phyloP scores from a whole-genome alignment of 2,888 invertebrate genomes.

The Drosophila testacea region DNA sequence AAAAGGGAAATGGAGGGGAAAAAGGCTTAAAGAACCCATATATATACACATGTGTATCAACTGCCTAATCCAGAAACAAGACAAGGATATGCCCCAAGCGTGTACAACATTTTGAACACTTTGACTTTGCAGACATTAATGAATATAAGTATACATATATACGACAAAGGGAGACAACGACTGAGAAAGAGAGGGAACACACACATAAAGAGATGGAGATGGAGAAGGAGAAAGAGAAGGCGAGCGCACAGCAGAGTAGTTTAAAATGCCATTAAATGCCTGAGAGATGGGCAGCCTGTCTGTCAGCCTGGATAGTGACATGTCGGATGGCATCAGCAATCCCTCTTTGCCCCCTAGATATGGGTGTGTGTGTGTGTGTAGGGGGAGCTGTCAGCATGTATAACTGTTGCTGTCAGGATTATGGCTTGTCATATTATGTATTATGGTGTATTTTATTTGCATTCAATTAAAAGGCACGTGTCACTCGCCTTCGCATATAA shows the following conservation, averaged over 20 bases:
- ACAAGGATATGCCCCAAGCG: constrained; percentile 48
- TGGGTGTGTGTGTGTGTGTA: constrained; percentile 1
- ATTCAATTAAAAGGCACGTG: constrained; percentile 79
- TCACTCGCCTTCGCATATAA: constrained; percentile 67
- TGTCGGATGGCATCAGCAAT: constrained; percentile 48
- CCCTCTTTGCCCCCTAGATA: background rate
- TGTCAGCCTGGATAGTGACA: constrained; percentile 53
- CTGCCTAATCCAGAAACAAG: constrained; percentile 24
- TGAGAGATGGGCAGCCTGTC: constrained; percentile 60
- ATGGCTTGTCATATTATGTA: constrained; percentile 77
- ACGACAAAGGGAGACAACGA: constrained; percentile 23
- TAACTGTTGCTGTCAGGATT: constrained; percentile 80
- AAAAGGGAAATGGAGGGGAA: constrained; percentile 2
- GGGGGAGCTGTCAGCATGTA: constrained; percentile 66
- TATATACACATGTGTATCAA: constrained; percentile 19
- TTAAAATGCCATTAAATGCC: constrained; percentile 76
- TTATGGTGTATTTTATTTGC: constrained; percentile 78
- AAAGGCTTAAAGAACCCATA: constrained; percentile 38
- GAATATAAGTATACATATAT: constrained; percentile 49
- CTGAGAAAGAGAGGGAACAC: background rate
- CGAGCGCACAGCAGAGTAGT: constrained; percentile 57
- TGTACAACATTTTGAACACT: constrained; percentile 74
- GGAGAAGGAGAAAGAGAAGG: constrained; percentile 10
- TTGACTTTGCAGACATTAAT: constrained; percentile 73
- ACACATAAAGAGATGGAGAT: constrained; percentile 11